Percentiles rank a stretch among this genome's conserved stretches.
Conservation (phyloP, 2,797 vertebrate species). For the Holocentrus rufus region DNA sequence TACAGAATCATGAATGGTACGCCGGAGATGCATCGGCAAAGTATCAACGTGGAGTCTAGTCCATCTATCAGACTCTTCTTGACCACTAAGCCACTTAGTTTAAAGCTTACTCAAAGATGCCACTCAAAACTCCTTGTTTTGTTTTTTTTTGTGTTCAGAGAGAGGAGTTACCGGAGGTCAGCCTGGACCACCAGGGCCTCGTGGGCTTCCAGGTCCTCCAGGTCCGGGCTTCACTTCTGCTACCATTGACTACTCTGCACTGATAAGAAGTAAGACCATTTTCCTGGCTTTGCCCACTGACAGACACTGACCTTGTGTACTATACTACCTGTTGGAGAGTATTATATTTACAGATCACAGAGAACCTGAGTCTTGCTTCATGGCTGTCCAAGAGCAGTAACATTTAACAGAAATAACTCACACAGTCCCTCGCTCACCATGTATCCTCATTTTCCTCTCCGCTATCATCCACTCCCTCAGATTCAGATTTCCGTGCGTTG, state of each 20-base stretch:
- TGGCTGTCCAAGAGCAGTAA: too few species aligned
- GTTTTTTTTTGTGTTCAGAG: constrained; percentile 72
- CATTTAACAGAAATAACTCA: not conserved
- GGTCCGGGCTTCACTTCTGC: constrained; percentile 80
- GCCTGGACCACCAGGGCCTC: constrained; percentile 88
- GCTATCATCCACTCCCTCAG: constrained; percentile 51
- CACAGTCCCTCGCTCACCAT: not conserved
- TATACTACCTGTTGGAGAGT: not conserved
- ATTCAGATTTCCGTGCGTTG: constrained; percentile 75
- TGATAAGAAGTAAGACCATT: constrained; percentile 85
- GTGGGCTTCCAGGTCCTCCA: constrained; percentile 81
- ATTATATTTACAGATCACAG: too few species aligned
- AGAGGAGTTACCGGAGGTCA: constrained; percentile 86
- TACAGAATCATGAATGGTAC: constrained; percentile 90
- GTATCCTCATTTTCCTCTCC: not conserved
- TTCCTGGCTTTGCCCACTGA: not conserved
- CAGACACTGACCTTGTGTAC: not conserved
- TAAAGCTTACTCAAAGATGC: not conserved
- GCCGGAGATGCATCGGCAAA: not conserved
- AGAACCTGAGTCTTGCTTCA: too few species aligned
- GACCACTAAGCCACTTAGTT: not conserved
- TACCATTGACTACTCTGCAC: constrained; percentile 82
- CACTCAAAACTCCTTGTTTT: not conserved
- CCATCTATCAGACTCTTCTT: not conserved
- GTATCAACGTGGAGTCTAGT: not conserved